phyloP scores from a whole-genome alignment of 1,140 invertebrate species.

The Stegodyphus dumicola region DNA sequence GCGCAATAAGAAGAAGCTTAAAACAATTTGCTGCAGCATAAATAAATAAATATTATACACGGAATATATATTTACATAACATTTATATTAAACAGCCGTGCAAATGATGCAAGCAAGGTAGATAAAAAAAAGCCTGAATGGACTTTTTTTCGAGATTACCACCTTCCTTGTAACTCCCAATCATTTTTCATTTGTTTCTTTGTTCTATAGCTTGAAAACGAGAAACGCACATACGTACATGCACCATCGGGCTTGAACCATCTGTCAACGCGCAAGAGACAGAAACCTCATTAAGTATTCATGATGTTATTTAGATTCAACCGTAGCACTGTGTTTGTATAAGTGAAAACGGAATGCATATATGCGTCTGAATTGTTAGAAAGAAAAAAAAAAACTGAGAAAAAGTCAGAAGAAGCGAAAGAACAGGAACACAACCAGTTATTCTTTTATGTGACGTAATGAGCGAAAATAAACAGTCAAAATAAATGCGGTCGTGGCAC shows the following conservation, averaged over 20 bases:
- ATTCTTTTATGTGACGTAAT: too few relatives aligned
- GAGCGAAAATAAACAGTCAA: too few relatives aligned
- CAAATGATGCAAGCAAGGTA: slow-evolving; percentile 9
- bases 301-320: slow-evolving; percentile 51
- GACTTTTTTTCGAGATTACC: not conserved
- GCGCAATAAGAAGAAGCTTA: not conserved
- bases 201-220: not conserved
- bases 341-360: slow-evolving; percentile 30
- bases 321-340: slow-evolving; percentile 35
- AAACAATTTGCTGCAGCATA: slow-evolving; percentile 15
- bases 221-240: too few relatives aligned
- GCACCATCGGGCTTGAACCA: not conserved
- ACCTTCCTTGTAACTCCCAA: slow-evolving; percentile 19
- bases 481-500: too few relatives aligned
- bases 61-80: slow-evolving; percentile 32
- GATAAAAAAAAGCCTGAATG: too few relatives aligned
- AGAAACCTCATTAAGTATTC: slow-evolving; percentile 34
- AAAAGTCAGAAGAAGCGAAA: too few relatives aligned
- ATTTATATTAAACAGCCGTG: slow-evolving; percentile 39
- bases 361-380: too few relatives aligned
- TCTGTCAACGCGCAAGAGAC: slow-evolving; percentile 44
- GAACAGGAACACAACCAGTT: too few relatives aligned
- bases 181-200: slow-evolving; percentile 36
- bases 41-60: not conserved
- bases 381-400: too few relatives aligned